phyloP scores from a whole-genome alignment of 2,888 invertebrate genomes.

The Cordylochernes scorpioides region DNA sequence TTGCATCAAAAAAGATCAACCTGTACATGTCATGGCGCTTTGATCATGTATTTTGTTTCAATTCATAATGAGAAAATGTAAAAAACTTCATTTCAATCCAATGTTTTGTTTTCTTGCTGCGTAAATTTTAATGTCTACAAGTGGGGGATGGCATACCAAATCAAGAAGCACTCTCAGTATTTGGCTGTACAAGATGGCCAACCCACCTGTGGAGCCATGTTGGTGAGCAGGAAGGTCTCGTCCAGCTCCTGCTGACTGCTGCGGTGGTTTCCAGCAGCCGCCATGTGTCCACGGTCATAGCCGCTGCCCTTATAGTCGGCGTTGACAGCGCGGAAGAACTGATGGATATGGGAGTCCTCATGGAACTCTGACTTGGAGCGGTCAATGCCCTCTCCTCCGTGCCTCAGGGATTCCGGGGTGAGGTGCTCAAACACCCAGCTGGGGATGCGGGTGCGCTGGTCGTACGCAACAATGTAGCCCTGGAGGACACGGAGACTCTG shows the following conservation, averaged over 20 bases:
- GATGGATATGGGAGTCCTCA: constrained; percentile 40
- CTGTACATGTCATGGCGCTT: too few species aligned
- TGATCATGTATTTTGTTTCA: too few species aligned
- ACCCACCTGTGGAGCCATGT: constrained; percentile 71
- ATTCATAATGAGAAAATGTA: too few species aligned
- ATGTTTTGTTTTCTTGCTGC: too few species aligned
- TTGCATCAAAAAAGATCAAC: too few species aligned
- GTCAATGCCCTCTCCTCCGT: too few species aligned
- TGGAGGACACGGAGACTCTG: too few species aligned
- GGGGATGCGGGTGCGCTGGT: constrained; percentile 49
- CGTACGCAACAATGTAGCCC: constrained; percentile 80
- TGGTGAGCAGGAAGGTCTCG: constrained; percentile 73
- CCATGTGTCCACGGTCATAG: constrained; percentile 59
- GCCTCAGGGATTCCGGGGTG: constrained; percentile 35
- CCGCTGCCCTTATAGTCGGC: constrained; percentile 42
- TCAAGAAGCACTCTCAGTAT: too few species aligned
- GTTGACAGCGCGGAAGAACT: constrained; percentile 36
- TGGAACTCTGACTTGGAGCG: constrained; percentile 56
- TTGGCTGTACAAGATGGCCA: too few species aligned
- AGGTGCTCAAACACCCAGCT: constrained; percentile 95
- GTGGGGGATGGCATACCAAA: too few species aligned
- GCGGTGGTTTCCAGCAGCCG: constrained; percentile 85
- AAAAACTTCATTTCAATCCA: too few species aligned
- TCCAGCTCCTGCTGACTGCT: constrained; percentile 47
- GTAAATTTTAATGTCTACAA: too few species aligned